Base-by-base conservation (phyloP, 2,888 invertebrate genomes). In the Watsonalla cultraria region DNA sequence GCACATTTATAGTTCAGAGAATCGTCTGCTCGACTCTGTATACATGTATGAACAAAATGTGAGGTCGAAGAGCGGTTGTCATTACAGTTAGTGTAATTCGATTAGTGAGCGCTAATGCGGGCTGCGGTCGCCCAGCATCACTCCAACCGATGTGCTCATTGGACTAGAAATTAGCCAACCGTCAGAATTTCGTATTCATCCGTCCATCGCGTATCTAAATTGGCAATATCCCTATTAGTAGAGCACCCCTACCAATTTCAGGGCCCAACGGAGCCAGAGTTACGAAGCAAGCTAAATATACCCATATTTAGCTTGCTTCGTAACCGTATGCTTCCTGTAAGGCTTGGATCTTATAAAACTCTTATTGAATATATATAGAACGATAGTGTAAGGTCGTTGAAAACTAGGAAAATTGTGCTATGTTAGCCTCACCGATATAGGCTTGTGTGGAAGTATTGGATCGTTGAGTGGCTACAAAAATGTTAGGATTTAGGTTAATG, bases 241-340 rank as follows among this genome's bases (percentile, higher is more conserved):
- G 58, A 57, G 42, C 56, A 52, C 54, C 56, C 46, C 52, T 47
- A 63, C 34, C 34, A 72, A 67, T 68, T 66, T 58, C 59, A 64
- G 68, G 67, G 82, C 78, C 83, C 83, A 80, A 81, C 81, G 80
- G 70, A 61, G 65, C 66, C 61, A n/a, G 74, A 68, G 64, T 60
- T n/a, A n/a, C n/a, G n/a, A n/a, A n/a, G n/a, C n/a, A n/a, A n/a
- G n/a, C n/a, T n/a, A n/a, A n/a, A n/a, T n/a, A n/a, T n/a, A n/a
- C n/a, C n/a, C n/a, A 68, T 74, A 75, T 66, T 70, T 71, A 67
- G 60, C 59, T 64, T 65, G 67, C 62, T 69, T 47, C 47, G 74
- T 71, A 62, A 61, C 56, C 60, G 65, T 59, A 66, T 71, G 66
- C 58, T 63, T 57, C 24, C 24, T 24, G 24, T 24, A 24, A 24